phyloP scores from a whole-genome alignment of 1,140 invertebrate species.

The Campodea augens region DNA sequence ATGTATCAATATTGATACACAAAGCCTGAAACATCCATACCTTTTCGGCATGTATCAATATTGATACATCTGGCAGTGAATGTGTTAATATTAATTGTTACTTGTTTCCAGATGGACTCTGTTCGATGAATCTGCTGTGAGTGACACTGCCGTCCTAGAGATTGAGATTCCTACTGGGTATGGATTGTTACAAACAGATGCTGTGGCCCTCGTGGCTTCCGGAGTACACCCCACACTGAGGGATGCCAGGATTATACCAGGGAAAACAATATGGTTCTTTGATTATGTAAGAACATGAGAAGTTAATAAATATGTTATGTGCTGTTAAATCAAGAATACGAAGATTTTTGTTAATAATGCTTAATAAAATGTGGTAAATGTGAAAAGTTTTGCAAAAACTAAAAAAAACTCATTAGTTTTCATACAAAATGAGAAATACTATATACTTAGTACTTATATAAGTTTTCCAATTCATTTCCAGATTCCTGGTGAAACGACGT shows the following conservation, averaged over 20 bases:
- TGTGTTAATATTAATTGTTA: too few species aligned
- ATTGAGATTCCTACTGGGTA: slow-evolving; percentile 37
- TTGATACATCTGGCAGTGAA: too few species aligned
- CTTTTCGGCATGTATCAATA: too few species aligned
- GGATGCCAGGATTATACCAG: slow-evolving; percentile 19
- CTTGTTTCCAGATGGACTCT: slow-evolving; percentile 57
- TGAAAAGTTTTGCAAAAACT: too few species aligned
- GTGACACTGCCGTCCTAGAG: slow-evolving; percentile 33
- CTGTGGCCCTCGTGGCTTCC: slow-evolving; percentile 22
- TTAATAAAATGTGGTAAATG: neutral
- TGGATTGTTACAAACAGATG: slow-evolving; percentile 31
- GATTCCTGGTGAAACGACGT: slow-evolving; percentile 26
- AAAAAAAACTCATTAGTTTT: too few species aligned
- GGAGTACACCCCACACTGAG: slow-evolving; percentile 21
- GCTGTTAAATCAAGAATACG: neutral
- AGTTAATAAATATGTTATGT: neutral
- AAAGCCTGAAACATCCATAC: too few species aligned
- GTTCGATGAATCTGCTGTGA: slow-evolving; percentile 18
- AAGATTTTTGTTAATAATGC: neutral
- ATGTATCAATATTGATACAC: too few species aligned
- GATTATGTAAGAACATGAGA: slow-evolving; percentile 20
- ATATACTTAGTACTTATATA: too few species aligned
- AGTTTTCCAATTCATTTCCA: slow-evolving; percentile 15
- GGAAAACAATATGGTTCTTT: slow-evolving; percentile 26
- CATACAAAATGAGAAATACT: too few species aligned